Percentiles rank a stretch among this genome's conserved stretches.
phyloP scores from a whole-genome alignment of 2,113 vertebrate genomes.

The Neodontobutis hainanensis region DNA sequence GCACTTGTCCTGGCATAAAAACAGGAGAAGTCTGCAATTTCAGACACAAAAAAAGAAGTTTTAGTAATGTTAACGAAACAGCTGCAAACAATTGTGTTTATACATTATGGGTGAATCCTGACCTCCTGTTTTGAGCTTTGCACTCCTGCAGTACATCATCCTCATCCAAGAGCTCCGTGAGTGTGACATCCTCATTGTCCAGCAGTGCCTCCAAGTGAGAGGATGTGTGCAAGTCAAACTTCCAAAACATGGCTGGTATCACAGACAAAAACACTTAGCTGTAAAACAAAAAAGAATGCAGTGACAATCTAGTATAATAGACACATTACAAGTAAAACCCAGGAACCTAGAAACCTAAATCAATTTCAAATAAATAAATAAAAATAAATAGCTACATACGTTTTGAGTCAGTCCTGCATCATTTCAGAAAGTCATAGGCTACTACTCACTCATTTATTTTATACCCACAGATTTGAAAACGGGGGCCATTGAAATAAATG shows the following conservation, averaged over 20 bases:
- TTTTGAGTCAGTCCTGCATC: too few relatives aligned
- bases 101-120: background rate
- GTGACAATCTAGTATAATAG: background rate
- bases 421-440: too few relatives aligned
- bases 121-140: constrained; percentile 93
- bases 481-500: too few relatives aligned
- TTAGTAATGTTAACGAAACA: too few relatives aligned
- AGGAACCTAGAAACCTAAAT: too few relatives aligned
- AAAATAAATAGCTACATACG: too few relatives aligned
- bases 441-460: too few relatives aligned
- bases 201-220: constrained; percentile 95
- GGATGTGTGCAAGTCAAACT: constrained; percentile 93
- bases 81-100: background rate
- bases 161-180: constrained; percentile 92
- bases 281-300: constrained; percentile 17
- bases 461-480: too few relatives aligned
- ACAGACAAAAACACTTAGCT: constrained; percentile 68
- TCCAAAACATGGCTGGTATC: constrained; percentile 94
- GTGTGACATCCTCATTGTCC: constrained; percentile 91
- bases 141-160: constrained; percentile 96
- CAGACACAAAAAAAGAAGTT: constrained; percentile 19
- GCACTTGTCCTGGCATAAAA: constrained; percentile 89
- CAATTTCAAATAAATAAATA: too few relatives aligned
- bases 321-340: too few relatives aligned
- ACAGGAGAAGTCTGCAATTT: constrained; percentile 84